These are phyloP conservation scores for Puntigrus tetrazona DNA, from an alignment of 2,113 vertebrate species.

Conservation along the genomic window DNA sequence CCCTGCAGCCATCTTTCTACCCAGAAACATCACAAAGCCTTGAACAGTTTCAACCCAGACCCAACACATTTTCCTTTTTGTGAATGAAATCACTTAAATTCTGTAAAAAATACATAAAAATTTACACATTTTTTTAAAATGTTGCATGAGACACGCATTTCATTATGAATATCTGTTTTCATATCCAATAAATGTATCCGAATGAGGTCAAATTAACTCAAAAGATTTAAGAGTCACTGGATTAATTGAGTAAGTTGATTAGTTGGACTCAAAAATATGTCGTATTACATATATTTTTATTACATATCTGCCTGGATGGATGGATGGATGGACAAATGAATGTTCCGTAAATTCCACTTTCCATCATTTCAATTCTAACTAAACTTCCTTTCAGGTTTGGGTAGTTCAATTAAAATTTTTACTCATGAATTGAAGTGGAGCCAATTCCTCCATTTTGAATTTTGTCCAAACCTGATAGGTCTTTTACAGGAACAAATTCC, in stretches of 20 bases:
- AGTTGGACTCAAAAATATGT: neutral
- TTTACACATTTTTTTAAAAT: neutral
- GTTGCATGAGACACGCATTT: neutral
- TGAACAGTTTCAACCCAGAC: neutral
- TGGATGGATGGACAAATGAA: neutral
- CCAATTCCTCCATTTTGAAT: neutral
- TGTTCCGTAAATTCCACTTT: neutral
- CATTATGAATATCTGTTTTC: neutral
- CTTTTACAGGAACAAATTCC: conserved; percentile 8
- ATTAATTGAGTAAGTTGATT: neutral
- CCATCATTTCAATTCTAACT: neutral
- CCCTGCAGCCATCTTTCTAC: conserved; percentile 33
- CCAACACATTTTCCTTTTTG: neutral
- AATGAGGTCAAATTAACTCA: neutral
- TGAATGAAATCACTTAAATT: neutral
- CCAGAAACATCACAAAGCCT: neutral
- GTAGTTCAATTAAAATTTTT: neutral
- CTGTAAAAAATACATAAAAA: neutral
- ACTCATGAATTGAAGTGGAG: neutral
- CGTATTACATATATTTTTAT: neutral
- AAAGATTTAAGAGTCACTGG: neutral
- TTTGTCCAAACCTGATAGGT: neutral
- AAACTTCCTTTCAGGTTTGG: neutral
- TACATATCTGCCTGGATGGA: neutral
- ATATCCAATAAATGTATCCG: neutral